These are phyloP conservation scores for Esox niger DNA, from an alignment of 2,113 vertebrate genomes.

Conservation along the genomic window DNA sequence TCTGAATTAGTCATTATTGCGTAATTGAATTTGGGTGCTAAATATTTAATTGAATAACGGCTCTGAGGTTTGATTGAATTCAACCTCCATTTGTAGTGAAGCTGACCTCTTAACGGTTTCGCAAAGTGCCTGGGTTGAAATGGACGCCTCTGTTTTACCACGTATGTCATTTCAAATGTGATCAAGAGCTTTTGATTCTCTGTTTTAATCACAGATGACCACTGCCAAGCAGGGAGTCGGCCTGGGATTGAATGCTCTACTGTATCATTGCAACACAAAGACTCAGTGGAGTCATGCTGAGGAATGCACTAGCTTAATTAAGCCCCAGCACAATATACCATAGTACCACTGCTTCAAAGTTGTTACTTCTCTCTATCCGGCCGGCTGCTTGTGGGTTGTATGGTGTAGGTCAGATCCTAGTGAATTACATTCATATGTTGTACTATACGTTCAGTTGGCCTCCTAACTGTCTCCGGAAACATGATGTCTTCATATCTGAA, in stretches of 20 bases:
- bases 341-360: neutral
- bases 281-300: conserved; percentile 35
- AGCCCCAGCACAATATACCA: neutral
- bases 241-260: conserved; percentile 26
- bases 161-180: conserved; percentile 51
- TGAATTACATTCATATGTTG: neutral
- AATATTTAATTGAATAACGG: conserved; percentile 67
- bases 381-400: neutral
- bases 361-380: neutral
- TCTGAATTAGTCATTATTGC: conserved; percentile 56
- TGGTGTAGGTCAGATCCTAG: neutral
- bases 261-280: conserved; percentile 37
- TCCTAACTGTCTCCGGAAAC: neutral
- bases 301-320: neutral
- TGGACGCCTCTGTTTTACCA: conserved; percentile 26
- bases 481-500: neutral
- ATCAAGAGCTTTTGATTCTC: conserved; percentile 52
- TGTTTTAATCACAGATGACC: conserved; percentile 61
- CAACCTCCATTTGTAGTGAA: conserved; percentile 45
- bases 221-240: conserved; percentile 44
- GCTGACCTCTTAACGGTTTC: conserved; percentile 55
- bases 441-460: neutral
- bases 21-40: conserved; percentile 65
- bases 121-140: conserved; percentile 42
- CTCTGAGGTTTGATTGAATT: conserved; percentile 61